Conservation (phyloP, 2,797 vertebrate species). For the Simalia tracyae region DNA sequence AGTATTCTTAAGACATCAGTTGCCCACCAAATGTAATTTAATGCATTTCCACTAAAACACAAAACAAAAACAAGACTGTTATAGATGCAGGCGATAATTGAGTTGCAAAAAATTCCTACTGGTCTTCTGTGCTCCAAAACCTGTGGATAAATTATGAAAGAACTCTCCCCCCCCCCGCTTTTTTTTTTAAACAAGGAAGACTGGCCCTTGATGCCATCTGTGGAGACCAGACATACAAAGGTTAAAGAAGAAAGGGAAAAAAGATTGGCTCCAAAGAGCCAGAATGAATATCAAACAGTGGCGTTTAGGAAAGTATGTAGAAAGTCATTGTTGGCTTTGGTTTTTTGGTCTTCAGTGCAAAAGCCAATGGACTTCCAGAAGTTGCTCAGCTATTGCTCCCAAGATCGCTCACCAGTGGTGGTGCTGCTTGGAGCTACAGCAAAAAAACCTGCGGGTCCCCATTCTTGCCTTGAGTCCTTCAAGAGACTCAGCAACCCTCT, state of each 20-base stretch:
- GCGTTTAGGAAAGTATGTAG: too few relatives aligned
- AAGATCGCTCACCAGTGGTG: not conserved
- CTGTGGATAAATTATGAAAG: not conserved
- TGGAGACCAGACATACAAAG: too few relatives aligned
- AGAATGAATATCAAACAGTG: too few relatives aligned
- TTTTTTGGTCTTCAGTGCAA: too few relatives aligned
- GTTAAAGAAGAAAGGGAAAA: too few relatives aligned
- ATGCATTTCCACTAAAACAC: not conserved
- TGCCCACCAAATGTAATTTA: slow-evolving; percentile 3
- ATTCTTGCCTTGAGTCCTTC: not conserved
- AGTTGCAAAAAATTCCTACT: not conserved
- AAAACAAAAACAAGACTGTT: not conserved
- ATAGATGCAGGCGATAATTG: not conserved
- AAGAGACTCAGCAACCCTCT: not conserved
- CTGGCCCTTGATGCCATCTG: too few relatives aligned
- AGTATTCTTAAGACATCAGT: not conserved
- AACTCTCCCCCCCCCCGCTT: too few relatives aligned
- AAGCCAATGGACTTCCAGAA: not conserved
- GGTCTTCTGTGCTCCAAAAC: not conserved
- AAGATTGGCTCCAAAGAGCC: too few relatives aligned
- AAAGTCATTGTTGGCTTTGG: too few relatives aligned
- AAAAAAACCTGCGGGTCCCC: too few relatives aligned
- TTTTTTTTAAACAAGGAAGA: too few relatives aligned
- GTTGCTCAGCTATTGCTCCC: not conserved
- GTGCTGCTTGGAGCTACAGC: not conserved